Conservation (phyloP, 2,888 invertebrate genomes). For the Onthophagus sagittarius region DNA sequence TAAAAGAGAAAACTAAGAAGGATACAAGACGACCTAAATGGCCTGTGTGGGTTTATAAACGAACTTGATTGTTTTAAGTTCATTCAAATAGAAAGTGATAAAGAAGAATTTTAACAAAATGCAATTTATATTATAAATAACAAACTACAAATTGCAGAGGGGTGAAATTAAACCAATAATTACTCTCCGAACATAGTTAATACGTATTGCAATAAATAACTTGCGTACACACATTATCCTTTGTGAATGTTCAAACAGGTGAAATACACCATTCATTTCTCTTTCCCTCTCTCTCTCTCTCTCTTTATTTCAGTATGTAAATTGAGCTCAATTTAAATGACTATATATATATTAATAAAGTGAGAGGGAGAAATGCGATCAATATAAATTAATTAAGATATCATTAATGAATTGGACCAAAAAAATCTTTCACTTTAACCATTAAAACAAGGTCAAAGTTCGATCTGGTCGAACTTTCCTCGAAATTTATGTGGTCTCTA, state of each 20-base stretch:
- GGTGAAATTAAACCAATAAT: background rate
- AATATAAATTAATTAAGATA: background rate
- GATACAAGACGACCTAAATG: too few relatives aligned
- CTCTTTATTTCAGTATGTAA: background rate
- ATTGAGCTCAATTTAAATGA: background rate
- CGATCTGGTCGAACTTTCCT: background rate
- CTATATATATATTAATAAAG: background rate
- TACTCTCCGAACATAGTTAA: background rate
- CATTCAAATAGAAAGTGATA: too few relatives aligned
- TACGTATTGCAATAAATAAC: background rate
- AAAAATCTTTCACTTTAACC: background rate
- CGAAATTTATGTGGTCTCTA: background rate
- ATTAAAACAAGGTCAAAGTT: background rate
- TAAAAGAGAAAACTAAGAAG: too few relatives aligned
- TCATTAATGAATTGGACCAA: background rate
- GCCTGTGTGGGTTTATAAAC: too few relatives aligned
- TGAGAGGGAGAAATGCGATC: background rate
- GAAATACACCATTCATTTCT: background rate
- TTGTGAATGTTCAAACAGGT: background rate
- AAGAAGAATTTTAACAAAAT: too few relatives aligned
- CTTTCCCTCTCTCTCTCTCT: too few relatives aligned
- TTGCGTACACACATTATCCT: background rate
- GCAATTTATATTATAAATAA: too few relatives aligned
- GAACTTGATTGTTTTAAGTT: too few relatives aligned
- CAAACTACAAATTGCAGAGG: too few relatives aligned